phyloP scores from a whole-genome alignment of 2,113 vertebrate genomes.

The Nematolebias whitei region DNA sequence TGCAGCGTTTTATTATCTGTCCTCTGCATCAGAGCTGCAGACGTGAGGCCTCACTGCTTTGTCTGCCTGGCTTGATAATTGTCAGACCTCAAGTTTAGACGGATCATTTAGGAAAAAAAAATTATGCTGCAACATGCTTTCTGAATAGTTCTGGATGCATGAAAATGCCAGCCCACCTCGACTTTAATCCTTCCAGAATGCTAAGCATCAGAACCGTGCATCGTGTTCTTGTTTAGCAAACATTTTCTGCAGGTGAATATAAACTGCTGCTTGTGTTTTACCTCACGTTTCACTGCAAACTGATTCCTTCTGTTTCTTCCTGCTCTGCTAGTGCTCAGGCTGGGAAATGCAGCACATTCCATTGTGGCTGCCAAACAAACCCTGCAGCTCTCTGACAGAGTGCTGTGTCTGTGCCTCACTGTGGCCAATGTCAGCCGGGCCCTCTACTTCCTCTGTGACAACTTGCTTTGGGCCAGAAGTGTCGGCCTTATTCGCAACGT shows the following conservation, averaged over 20 bases:
- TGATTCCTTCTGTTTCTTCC: slow-evolving; percentile 32
- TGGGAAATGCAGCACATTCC: slow-evolving; percentile 88
- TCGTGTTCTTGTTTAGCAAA: slow-evolving; percentile 1
- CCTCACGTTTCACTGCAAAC: slow-evolving; percentile 17
- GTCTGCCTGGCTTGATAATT: background rate
- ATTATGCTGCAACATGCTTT: background rate
- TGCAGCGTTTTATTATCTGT: slow-evolving; percentile 16
- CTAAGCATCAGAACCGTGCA: background rate
- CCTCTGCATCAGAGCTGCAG: background rate
- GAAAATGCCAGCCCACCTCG: no score
- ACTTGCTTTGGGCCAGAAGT: slow-evolving; percentile 84
- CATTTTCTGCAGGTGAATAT: slow-evolving; percentile 4
- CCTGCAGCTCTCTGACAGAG: slow-evolving; percentile 76
- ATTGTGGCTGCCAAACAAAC: slow-evolving; percentile 84
- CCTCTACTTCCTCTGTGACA: slow-evolving; percentile 90
- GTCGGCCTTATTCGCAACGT: slow-evolving; percentile 79
- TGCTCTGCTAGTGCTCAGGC: slow-evolving; percentile 88
- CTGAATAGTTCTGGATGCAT: background rate
- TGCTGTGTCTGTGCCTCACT: slow-evolving; percentile 86
- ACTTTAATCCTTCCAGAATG: no score
- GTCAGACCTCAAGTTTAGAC: background rate
- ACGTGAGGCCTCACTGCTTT: background rate
- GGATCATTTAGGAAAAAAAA: background rate
- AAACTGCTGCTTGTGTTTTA: background rate
- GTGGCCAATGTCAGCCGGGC: slow-evolving; percentile 84